Base-by-base conservation (phyloP, 2,888 invertebrate genomes). In the Hoplodrina blanda region DNA sequence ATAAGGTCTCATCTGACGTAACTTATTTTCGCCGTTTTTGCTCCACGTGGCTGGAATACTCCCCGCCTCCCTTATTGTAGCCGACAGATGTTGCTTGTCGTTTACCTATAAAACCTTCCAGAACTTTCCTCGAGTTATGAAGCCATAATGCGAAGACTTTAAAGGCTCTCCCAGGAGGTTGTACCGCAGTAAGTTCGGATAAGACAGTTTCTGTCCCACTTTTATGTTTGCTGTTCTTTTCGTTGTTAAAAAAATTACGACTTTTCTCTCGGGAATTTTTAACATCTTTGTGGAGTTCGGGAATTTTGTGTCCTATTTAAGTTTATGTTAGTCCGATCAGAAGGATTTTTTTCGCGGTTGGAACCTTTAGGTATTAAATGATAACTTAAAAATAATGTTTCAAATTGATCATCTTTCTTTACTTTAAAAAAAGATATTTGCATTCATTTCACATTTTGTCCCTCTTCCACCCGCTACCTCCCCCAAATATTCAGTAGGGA, bases 11-110 rank as follows among this genome's bases (percentile, higher is more conserved):
- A 64, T 84, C 66, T 72, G 68, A 68, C 75, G 60, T 72, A 78
- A 74, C 62, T 68, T 86, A 81, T 82, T 85, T 81, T 79, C 72
- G 70, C 55, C 68, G 61, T 66, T 69, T 56, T 49, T 63, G 56
- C 56, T 73, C 55, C 71, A 71, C 73, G 65, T 77, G 81, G 63
- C 54, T 55, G 54, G 78, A 74, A 82, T 78, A 76, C 64, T 60
- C 59, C 73, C 70, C 67, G 66, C 68, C 78, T 79, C 73, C 76
- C 80, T 82, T 83, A 80, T 88, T 76, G 76, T 81, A 73, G 68
- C 61, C 70, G 78, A 77, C 88, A 90, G 87, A 87, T 90, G 89
- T 80, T 85, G 69, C 86, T 81, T 82, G 76, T 84, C 82, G 73
- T 83, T 84, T 77, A 79, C 76, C 81, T 79, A 83, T 85, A 83